Percentiles rank a stretch among this genome's conserved stretches.
Evolutionary conservation across 2,797 vertebrate genomes (phyloP).

Genomic region (Gambelia wislizenii): DNA sequence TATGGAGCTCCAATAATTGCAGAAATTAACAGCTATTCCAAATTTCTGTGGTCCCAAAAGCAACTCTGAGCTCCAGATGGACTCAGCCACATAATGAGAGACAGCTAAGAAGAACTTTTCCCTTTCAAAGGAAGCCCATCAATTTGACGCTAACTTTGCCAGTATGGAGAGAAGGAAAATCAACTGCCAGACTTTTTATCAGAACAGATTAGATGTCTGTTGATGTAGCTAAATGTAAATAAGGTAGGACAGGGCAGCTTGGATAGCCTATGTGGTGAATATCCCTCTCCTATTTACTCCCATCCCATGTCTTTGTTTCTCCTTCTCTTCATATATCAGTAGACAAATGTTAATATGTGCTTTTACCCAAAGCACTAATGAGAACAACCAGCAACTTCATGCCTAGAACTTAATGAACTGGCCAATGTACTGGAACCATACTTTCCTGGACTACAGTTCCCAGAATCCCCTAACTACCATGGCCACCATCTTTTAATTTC

Average conservation of each 20-base stretch:
- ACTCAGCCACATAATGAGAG: neutral
- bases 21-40: constrained; percentile 40
- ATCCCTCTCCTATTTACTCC: constrained; percentile 28
- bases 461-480: too few species aligned
- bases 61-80: constrained; percentile 43
- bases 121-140: constrained; percentile 1
- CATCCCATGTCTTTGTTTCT: neutral
- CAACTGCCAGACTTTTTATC: constrained; percentile 5
- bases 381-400: neutral
- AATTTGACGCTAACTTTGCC: neutral
- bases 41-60: constrained; percentile 23
- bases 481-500: too few species aligned
- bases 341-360: constrained; percentile 25
- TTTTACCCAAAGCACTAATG: neutral
- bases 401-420: too few species aligned
- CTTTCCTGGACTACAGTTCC: too few species aligned
- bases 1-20: constrained; percentile 44
- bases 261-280: neutral
- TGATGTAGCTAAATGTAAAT: constrained; percentile 30
- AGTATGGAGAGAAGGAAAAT: constrained; percentile 23
- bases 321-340: constrained; percentile 24
- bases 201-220: constrained; percentile 1
- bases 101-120: constrained; percentile 13
- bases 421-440: too few species aligned
- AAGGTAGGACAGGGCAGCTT: neutral